Base-by-base conservation (phyloP, 2,888 invertebrate species). In the Oscheius onirici region DNA sequence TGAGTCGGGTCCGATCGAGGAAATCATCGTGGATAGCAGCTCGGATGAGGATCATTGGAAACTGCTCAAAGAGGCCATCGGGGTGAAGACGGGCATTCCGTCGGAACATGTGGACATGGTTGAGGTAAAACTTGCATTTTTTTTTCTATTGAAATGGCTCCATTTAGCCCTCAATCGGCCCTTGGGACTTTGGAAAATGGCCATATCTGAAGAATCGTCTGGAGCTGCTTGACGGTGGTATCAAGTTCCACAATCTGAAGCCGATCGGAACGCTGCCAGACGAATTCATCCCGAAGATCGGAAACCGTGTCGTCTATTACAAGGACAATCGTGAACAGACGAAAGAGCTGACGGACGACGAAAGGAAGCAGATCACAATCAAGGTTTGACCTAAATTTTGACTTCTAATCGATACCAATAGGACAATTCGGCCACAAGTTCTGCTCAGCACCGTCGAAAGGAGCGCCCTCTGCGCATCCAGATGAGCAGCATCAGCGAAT, bases 401-500 rank as follows among this genome's bases (percentile, higher is more conserved):
- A 15, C 22, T 20, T 15, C n/a, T 17, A 13, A 61, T 3, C 8
- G n/a, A 11, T 10, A 8, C 26, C 2, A 17, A n/a, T 69, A 67
- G 66, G 60, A 69, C 41, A 72, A 69, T 41, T 49, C 54, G 22
- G 28, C 40, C 13, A 20, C 71, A 17, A 65, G 46, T 41, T 63
- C 71, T 2, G 68, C 60, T 8, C 61, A 61, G 20, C 73, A 60
- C 52, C 67, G 80, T 2, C 66, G 78, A 11, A 77, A 76, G 57
- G 84, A 85, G 60, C 72, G 84, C 6, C 84, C 84, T 2, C 77
- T 85, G 17, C 79, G 84, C 28, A 85, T 84, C 63, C 82, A 85
- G 63, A 79, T 85, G 80, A 77, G 77, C 65, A 79, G 78, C 55
- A 73, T 84, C 55, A 78, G 81, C 24, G 84, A 85, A 46, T 51